phyloP scores from a whole-genome alignment of 2,797 vertebrate genomes.

The Poeciliopsis gracilis region DNA sequence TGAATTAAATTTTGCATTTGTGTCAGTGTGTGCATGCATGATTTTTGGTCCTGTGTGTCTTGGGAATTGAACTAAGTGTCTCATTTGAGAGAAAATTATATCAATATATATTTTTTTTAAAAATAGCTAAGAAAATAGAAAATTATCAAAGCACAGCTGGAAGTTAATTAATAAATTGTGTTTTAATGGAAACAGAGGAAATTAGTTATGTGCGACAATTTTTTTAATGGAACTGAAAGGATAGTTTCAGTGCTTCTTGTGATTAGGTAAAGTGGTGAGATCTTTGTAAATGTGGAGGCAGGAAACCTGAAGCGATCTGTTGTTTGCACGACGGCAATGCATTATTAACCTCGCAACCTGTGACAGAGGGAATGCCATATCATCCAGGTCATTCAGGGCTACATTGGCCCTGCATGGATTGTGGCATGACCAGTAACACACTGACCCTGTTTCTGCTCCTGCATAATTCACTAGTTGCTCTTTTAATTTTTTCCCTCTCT shows the following conservation, averaged over 20 bases:
- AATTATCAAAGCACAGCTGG: neutral
- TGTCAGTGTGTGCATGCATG: neutral
- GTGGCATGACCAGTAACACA: conserved; percentile 38
- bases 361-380: neutral
- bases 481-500: neutral
- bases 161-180: neutral
- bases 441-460: neutral
- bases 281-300: conserved; percentile 4
- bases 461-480: neutral
- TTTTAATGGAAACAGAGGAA: neutral
- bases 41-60: neutral
- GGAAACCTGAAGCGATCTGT: conserved; percentile 18
- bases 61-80: neutral
- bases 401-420: conserved; percentile 30
- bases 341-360: conserved; percentile 47
- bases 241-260: conserved; percentile 3
- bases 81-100: neutral
- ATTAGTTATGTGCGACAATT: neutral
- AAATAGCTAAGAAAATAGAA: neutral
- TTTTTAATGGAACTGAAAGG: neutral
- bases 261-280: neutral
- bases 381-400: conserved; percentile 28
- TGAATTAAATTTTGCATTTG: neutral
- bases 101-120: neutral
- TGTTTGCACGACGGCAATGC: conserved; percentile 24